A percentile compares a stretch with the other conserved stretches of the same genome.
These are phyloP conservation scores for Phrynosoma blainvillii DNA, from an alignment of 2,113 vertebrate species.

Conservation along the genomic window DNA sequence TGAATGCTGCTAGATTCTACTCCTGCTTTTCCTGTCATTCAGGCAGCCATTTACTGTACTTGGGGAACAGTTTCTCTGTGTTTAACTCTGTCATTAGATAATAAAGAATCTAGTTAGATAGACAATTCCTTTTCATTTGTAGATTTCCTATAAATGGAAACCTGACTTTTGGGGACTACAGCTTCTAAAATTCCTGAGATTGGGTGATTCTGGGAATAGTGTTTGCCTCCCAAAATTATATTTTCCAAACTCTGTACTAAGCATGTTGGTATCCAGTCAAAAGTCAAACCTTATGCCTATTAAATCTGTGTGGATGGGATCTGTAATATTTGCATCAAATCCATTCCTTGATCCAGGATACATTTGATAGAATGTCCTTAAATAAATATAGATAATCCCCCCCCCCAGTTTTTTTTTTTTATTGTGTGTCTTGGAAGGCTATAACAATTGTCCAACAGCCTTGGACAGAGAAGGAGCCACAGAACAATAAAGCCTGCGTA, in stretches of 20 bases:
- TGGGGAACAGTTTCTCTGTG: not conserved
- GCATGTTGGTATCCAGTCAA: not conserved
- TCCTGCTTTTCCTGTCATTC: not conserved
- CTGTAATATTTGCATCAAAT: no score
- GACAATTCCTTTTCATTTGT: constrained; percentile 1
- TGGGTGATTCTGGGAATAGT: no score
- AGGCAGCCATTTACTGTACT: not conserved
- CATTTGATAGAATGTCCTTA: no score
- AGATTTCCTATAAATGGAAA: not conserved
- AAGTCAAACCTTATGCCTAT: no score
- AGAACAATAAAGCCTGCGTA: no score
- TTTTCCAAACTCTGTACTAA: not conserved
- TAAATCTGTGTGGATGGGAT: not conserved
- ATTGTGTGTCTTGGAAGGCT: no score
- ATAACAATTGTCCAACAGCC: no score
- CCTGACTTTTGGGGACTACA: no score
- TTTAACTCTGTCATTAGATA: not conserved
- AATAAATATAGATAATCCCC: no score
- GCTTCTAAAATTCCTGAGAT: not conserved
- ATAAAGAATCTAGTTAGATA: not conserved
- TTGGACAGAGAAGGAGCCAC: no score
- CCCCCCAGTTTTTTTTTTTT: no score
- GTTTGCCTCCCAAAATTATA: not conserved
- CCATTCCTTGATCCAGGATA: no score
- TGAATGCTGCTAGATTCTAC: constrained; percentile 6